Evolutionary conservation across 2,113 vertebrate genomes (phyloP).

Genomic region (Ramphastos sulfuratus): DNA sequence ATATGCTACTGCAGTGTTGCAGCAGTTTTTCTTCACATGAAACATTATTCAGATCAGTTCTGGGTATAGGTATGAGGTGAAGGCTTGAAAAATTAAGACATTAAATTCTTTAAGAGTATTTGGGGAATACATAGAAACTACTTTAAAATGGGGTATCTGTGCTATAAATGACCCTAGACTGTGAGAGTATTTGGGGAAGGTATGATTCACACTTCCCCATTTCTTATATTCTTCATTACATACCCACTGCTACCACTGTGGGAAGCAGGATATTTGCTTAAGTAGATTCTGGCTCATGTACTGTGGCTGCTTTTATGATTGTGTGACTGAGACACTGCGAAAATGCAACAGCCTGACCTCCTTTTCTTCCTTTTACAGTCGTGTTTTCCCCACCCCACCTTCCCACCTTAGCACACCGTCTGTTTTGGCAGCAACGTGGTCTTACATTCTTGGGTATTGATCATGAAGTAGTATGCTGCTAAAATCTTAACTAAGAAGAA

Average conservation of each 20-base stretch:
- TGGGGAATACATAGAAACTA: not conserved
- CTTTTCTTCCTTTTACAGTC: not conserved
- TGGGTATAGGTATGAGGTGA: not conserved
- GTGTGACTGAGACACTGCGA: not conserved
- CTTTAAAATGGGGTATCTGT: not conserved
- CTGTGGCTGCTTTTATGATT: not conserved
- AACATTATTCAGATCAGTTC: not conserved
- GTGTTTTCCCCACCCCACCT: not conserved
- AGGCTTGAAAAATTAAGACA: not conserved
- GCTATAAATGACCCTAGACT: not conserved
- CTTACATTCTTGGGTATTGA: not conserved
- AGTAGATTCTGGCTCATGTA: not conserved
- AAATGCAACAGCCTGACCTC: not conserved
- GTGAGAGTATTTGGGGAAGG: not conserved
- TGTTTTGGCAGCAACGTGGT: not conserved
- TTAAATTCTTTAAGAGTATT: not conserved
- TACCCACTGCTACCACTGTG: not conserved
- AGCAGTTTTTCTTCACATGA: not conserved
- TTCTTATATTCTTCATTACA: not conserved
- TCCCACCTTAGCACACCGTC: not conserved
- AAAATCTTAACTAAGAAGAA: not conserved
- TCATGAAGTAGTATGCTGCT: not conserved
- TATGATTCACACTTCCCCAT: fast-evolving
- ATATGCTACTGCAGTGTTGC: not conserved
- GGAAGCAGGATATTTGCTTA: not conserved